Evolutionary conservation across 1,140 invertebrate species (phyloP).

Genomic region (Nymphalis io): DNA sequence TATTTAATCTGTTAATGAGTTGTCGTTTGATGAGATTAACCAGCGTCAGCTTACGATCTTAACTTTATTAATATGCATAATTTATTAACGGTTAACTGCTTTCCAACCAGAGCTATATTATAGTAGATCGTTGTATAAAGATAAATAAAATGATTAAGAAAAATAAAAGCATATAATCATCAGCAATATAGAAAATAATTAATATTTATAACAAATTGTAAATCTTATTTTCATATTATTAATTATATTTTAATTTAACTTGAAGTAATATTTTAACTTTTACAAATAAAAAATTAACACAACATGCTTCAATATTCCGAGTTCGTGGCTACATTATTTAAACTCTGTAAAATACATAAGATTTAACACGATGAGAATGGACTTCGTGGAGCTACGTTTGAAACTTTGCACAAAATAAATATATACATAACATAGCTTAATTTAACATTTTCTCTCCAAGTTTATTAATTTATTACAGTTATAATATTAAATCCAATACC

Average conservation of each 20-base stretch:
- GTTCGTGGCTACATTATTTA: slow-evolving; percentile 32
- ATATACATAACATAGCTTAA: not conserved
- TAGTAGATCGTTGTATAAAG: not conserved
- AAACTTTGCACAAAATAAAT: slow-evolving; percentile 37
- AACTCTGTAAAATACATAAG: slow-evolving; percentile 33
- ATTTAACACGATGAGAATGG: slow-evolving; percentile 34
- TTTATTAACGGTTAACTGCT: not conserved
- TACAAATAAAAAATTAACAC: too few relatives aligned
- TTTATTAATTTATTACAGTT: slow-evolving; percentile 18
- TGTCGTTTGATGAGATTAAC: not conserved
- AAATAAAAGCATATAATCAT: not conserved
- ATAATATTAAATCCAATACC: not conserved
- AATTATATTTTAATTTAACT: too few relatives aligned
- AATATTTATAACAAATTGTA: too few relatives aligned
- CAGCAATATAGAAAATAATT: too few relatives aligned
- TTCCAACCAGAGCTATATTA: not conserved
- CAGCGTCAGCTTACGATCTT: not conserved
- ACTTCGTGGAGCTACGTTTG: slow-evolving; percentile 24
- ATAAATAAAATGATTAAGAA: not conserved
- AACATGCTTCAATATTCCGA: slow-evolving; percentile 6
- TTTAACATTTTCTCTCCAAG: slow-evolving; percentile 14
- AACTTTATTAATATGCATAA: not conserved
- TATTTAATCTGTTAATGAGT: slow-evolving; percentile 1
- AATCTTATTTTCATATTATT: too few relatives aligned
- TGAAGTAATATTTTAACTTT: too few relatives aligned